Evolutionary conservation across 2,888 invertebrate species (phyloP).

Genomic region (Thymelicus sylvestris): DNA sequence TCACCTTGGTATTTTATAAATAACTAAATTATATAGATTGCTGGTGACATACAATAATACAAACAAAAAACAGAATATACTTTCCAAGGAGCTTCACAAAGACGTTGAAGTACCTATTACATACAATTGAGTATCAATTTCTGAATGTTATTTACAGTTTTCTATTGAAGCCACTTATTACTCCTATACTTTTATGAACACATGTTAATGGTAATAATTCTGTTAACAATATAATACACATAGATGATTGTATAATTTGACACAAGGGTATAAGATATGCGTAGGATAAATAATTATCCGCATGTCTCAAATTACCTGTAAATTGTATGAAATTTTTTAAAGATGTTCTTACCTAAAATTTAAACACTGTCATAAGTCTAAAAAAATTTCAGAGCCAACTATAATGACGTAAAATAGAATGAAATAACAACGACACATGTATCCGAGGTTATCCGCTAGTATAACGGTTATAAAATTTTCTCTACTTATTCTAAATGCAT

Average conservation of each 20-base stretch:
- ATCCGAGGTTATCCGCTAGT: too few species aligned
- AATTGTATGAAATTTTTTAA: not conserved
- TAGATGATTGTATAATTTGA: constrained; percentile 8
- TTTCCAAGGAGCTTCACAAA: not conserved
- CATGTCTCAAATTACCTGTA: not conserved
- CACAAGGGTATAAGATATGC: not conserved
- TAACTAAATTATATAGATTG: too few species aligned
- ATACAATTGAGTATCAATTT: constrained; percentile 29
- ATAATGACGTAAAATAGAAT: too few species aligned
- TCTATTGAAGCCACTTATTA: constrained; percentile 14
- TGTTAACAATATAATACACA: constrained; percentile 16
- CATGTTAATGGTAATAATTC: constrained; percentile 36
- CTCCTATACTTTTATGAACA: constrained; percentile 33
- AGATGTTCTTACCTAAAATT: not conserved
- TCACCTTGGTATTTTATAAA: too few species aligned
- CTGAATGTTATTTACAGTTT: constrained; percentile 29
- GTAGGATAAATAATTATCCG: too few species aligned
- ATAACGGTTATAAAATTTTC: too few species aligned
- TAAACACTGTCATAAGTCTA: too few species aligned
- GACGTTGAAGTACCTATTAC: constrained; percentile 4
- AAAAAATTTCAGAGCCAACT: too few species aligned
- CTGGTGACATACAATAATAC: not conserved
- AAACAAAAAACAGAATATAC: not conserved
- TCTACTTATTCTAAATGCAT: too few species aligned
- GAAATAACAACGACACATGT: too few species aligned